Base-by-base conservation (phyloP, 2,888 invertebrate genomes). In the Cataglyphis livida region DNA sequence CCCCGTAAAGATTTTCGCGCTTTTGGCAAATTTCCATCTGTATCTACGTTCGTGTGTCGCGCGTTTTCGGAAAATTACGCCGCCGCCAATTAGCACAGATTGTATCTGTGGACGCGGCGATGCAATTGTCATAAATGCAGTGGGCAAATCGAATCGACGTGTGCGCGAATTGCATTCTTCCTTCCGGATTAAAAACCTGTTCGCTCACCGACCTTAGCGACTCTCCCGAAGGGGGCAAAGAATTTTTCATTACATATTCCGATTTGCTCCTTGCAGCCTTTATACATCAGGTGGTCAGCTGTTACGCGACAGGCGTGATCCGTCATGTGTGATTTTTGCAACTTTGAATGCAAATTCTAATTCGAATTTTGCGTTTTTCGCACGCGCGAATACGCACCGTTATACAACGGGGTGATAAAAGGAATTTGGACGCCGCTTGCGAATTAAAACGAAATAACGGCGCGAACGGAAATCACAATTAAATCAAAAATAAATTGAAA, bases 51-150 rank as follows among this genome's bases (percentile, higher is more conserved):
- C 15, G 7, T 3, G 25, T 21, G 57, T 66, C 66, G 41, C 57
- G 68, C 44, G 57, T 78, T 32, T 68, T 21, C 15, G 21, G 41
- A 35, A 76, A 68, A 74, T 78, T 28, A 57, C 21, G 61, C 32
- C 66, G 48, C 38, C 48, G 28, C 9, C 64, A 74, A 86, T 86
- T 84, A 71, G 64, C 66, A 62, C 70, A 65, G 64, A 86, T 85
- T 54, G 61, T 28, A 15, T 7, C 18, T 9, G n/a, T 9, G n/a
- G 65, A 71, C 21, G 21, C 28, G 65, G 15, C 41, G 28, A 15
- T 68, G 18, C 66, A 44, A 41, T 44, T 35, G 66, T 28, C 18
- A 18, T 21, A 51, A 25, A 48, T 48, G 48, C 12, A 3, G 59
- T 41, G 4, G 59, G 1, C n/a, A 18, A 41, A 59, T 25, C 32